Evolutionary conservation across 2,888 invertebrate species (phyloP), one percentile per base, ranked within the genome.

Genomic region (Cryptophagus acutangulus): DNA sequence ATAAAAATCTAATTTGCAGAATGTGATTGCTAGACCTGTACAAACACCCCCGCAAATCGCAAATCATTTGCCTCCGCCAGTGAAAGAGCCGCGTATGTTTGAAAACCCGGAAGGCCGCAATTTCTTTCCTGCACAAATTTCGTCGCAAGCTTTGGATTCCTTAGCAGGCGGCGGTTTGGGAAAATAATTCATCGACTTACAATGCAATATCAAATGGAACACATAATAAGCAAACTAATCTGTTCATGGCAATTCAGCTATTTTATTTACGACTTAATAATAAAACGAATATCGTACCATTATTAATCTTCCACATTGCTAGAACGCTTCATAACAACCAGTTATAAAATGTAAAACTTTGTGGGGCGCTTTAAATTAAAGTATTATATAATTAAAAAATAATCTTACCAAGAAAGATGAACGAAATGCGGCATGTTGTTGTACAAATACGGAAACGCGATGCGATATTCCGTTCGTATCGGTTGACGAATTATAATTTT

Each of bases 401-500:
- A 38, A 38, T 74, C 86, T 82, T 74, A 95, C 99, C 96, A 97
- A 40, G 95, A 96, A 8, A 99, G 76, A 72, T 97, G 95, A 0
- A 99, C 97, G 70, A 93, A 95, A 71, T 95, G 94, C 0, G 97
- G 96, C 78, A 96, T 82, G 67, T 96, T 99, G 71, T 99, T 99
- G 74, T 97, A 99, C 55, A 99, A 75, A 70, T 96, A 99, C 0
- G 99, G 97, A 71, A 99, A 99, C 0, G 99, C 99, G 63, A 99
- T 99, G 54, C 99, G 81, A 69, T 99, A 99, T 70, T 99, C 99
- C 0, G 99, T 99, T 48, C 99, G 79, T 53, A 99, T 91, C 2
- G 97, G 97, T 64, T 99, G 97, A 5, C 99, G 78, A 56, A 99
- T 99, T 49, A 99, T 99, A 59, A 99, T 97, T 73, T 99, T 99